Percentiles rank a stretch among this genome's conserved stretches.
Conservation (phyloP, 2,888 invertebrate species). For the Chymomyza caudatula region DNA sequence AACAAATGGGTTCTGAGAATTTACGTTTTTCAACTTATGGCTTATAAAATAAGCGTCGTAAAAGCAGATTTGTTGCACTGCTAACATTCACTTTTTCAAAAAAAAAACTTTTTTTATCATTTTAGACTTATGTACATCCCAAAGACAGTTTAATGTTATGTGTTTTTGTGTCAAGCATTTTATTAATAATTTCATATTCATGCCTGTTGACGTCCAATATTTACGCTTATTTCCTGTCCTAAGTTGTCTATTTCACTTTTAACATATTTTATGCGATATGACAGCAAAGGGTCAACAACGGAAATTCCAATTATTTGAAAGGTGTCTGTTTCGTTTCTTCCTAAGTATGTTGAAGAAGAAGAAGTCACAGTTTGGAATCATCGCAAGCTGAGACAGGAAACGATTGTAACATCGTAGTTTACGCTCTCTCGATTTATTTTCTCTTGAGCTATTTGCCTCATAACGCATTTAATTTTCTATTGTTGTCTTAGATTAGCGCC, state of each 20-base stretch:
- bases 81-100: too few species aligned
- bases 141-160: neutral
- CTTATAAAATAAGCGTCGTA: too few species aligned
- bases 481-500: neutral
- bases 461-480: neutral
- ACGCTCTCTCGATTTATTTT: neutral
- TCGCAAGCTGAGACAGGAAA: neutral
- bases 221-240: neutral
- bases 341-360: too few species aligned
- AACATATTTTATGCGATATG: neutral
- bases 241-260: neutral
- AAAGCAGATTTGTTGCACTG: too few species aligned
- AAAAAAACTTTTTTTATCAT: neutral
- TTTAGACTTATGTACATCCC: neutral
- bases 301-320: neutral
- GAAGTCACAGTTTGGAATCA: neutral
- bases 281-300: neutral
- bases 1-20: too few species aligned
- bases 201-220: neutral
- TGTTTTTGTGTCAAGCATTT: neutral
- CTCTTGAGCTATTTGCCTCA: too few species aligned
- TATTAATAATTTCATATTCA: neutral
- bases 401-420: neutral
- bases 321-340: neutral
- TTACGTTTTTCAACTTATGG: too few species aligned